Evolutionary conservation across 2,888 invertebrate species (phyloP), one percentile per base, ranked within the genome.

Genomic region (Yponomeuta plumbellus): DNA sequence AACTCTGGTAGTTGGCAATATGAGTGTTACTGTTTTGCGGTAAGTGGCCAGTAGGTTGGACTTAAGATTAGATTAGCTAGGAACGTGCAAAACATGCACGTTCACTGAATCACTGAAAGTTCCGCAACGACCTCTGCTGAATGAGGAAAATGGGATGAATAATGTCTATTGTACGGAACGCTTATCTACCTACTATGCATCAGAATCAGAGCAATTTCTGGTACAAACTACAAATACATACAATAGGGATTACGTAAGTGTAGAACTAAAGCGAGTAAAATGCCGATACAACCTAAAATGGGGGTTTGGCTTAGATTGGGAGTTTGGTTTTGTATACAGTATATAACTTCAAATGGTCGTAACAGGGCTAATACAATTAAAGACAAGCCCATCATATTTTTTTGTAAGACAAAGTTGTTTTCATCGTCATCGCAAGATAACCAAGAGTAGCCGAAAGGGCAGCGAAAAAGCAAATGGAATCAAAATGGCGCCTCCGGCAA

Each of bases 401-500:
- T 52, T 52, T 52, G 2, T 13, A 52, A 4, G 44, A 17, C 17
- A 52, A 52, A 52, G 11, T 17, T 1, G 17, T 52, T 52, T 52
- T 52, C 17, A 52, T 52, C 44, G 8, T 52, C 17, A 52, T 52
- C 44, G 17, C 44, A 0, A 52, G 44, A 52, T 52, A 52, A 6
- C 13, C 44, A 17, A 52, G 13, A 17, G 44, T 52, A 13, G 13
- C 44, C 44, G 4, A 52, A 52, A 52, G 13, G 44, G 44, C 17
- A 52, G 44, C 44, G 44, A 52, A 17, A 52, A 52, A 52, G 17
- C 44, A 69, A 73, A 73, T 74, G 68, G 68, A 70, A 73, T 72
- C 69, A 75, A 78, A 77, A 77, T 77, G 70, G 74, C 74, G 73
- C 67, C 73, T 22, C 8, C 26, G 44, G 1, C 26, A 26, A 21